A percentile compares a stretch with the other conserved stretches of the same genome.
Conservation (phyloP, 1,140 invertebrate genomes). For the Meteorus sp. region DNA sequence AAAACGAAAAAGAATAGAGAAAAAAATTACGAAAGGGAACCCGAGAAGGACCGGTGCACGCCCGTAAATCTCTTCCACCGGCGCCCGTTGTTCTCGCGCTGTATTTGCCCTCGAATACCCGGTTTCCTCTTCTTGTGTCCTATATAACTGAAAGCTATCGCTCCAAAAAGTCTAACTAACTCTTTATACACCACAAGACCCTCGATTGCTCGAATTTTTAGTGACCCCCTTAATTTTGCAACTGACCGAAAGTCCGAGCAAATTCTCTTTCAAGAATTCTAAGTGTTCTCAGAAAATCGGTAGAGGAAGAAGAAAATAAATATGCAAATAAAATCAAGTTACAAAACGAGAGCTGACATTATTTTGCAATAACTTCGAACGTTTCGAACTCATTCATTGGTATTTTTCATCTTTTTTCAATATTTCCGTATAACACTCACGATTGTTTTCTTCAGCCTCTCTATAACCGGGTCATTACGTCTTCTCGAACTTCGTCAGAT, state of each 20-base stretch:
- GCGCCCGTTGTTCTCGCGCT: conserved; percentile 32
- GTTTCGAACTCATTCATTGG: not conserved
- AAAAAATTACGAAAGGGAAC: conserved; percentile 24
- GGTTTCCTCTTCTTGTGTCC: conserved; percentile 1
- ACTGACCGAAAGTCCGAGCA: not conserved
- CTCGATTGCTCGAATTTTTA: conserved; percentile 1
- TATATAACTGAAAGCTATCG: conserved; percentile 4
- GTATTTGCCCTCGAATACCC: not conserved
- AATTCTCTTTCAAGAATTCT: not conserved
- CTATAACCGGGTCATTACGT: no score
- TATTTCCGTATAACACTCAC: no score
- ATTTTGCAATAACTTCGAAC: conserved; percentile 8
- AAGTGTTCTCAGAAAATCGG: conserved; percentile 13
- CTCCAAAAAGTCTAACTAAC: not conserved
- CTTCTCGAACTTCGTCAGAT: no score
- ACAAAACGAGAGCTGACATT: conserved; percentile 26
- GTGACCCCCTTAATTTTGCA: not conserved
- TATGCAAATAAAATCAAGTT: no score
- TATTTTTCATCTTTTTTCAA: conserved; percentile 6
- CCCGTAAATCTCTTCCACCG: conserved; percentile 29
- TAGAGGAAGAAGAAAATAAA: no score
- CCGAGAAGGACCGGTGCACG: conserved; percentile 28
- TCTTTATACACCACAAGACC: conserved; percentile 8
- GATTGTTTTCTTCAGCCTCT: no score
- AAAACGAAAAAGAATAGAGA: conserved; percentile 23